phyloP scores from a whole-genome alignment of 2,888 invertebrate genomes.

The Meganola albula region DNA sequence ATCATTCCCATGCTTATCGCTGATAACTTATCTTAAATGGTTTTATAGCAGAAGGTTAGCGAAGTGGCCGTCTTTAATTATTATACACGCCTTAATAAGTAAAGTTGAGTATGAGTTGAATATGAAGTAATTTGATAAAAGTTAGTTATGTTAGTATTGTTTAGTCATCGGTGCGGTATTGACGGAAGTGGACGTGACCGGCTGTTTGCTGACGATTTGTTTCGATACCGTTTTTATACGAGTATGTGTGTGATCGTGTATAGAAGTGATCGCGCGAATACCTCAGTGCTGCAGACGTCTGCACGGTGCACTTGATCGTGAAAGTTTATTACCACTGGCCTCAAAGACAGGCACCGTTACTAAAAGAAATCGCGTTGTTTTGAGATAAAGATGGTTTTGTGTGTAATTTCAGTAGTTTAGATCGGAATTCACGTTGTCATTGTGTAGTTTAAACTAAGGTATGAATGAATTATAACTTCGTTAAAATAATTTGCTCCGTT shows the following conservation, averaged over 20 bases:
- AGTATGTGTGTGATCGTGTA: too few relatives aligned
- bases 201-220: conserved; percentile 33
- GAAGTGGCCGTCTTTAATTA: conserved; percentile 16
- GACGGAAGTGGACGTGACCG: conserved; percentile 56
- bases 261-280: conserved; percentile 47
- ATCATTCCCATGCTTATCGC: conserved; percentile 25
- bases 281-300: conserved; percentile 48
- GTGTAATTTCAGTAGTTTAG: conserved; percentile 36
- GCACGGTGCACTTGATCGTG: conserved; percentile 73
- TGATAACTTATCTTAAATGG: conserved; percentile 21
- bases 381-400: conserved; percentile 42
- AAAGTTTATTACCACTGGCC: conserved; percentile 70
- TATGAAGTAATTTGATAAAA: too few relatives aligned
- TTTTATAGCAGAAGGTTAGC: conserved; percentile 12
- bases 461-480: conserved; percentile 11
- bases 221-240: conserved; percentile 40
- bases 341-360: conserved; percentile 66
- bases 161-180: conserved; percentile 58
- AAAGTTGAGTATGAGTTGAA: conserved; percentile 24
- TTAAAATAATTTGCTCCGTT: too few relatives aligned
- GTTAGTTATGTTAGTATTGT: too few relatives aligned
- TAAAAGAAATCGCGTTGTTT: conserved; percentile 57
- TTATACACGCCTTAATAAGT: conserved; percentile 15
- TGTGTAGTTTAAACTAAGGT: conserved; percentile 19
- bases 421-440: conserved; percentile 25